A percentile compares a stretch with the other conserved stretches of the same genome.
These are phyloP conservation scores for Albula glossodonta DNA, from an alignment of 2,113 vertebrate genomes.

Conservation along the genomic window DNA sequence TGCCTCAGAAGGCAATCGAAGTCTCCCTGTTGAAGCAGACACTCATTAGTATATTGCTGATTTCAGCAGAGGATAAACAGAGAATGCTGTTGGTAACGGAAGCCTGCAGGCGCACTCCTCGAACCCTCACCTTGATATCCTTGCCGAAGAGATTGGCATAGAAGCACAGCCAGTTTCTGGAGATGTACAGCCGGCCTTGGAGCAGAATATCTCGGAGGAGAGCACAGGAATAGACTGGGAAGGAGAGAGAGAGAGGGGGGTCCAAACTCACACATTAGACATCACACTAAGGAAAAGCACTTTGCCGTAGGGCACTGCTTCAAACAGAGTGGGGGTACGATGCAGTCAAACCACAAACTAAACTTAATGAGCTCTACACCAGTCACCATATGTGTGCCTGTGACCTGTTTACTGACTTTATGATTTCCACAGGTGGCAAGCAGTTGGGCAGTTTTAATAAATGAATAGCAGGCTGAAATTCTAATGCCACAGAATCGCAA, in stretches of 20 bases:
- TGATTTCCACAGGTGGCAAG: not conserved
- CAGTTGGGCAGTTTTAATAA: not conserved
- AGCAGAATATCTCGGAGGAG: slow-evolving; percentile 92
- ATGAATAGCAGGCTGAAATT: not conserved
- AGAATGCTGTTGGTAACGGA: not conserved
- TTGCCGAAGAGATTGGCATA: slow-evolving; percentile 94
- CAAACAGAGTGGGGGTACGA: not conserved
- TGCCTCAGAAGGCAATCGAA: not conserved
- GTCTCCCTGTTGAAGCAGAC: not conserved
- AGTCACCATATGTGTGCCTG: not conserved
- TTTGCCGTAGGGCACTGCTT: not conserved
- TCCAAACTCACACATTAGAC: not conserved
- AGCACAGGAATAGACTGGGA: slow-evolving; percentile 89
- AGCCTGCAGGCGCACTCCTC: not conserved
- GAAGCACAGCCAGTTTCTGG: slow-evolving; percentile 95
- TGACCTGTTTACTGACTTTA: not conserved
- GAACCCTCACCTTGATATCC: slow-evolving; percentile 86
- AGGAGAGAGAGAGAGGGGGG: not conserved
- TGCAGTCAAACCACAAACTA: not conserved
- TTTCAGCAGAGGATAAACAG: not conserved
- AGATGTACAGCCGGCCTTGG: slow-evolving; percentile 95
- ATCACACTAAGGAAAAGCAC: not conserved
- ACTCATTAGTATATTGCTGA: not conserved
- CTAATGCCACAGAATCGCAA: not conserved
- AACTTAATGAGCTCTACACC: not conserved